Evolutionary conservation across 2,888 invertebrate genomes (phyloP).

Genomic region (Himalopsyche japonica): DNA sequence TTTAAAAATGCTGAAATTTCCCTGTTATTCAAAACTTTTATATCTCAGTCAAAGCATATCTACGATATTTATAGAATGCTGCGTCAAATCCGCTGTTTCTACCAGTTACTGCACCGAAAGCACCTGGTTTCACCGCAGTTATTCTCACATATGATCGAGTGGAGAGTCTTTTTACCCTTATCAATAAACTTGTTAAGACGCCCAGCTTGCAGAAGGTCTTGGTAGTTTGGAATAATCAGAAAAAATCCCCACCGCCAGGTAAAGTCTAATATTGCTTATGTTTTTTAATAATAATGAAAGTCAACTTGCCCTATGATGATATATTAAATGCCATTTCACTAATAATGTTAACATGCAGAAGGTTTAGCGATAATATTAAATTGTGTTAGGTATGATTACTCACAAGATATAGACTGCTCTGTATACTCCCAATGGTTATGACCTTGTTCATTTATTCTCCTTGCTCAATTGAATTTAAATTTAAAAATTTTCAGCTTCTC

Average conservation of each 20-base stretch:
- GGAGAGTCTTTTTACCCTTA: slow-evolving; percentile 84
- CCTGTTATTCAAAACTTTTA: too few species aligned
- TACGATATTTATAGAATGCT: slow-evolving; percentile 54
- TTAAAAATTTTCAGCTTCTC: slow-evolving; percentile 65
- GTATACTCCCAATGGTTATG: too few species aligned
- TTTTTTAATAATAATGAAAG: background rate
- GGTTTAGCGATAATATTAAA: too few species aligned
- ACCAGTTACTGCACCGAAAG: slow-evolving; percentile 82
- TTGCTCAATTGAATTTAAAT: background rate
- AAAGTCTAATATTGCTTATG: slow-evolving; percentile 48
- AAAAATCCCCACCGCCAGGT: slow-evolving; percentile 86
- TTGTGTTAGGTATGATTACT: too few species aligned
- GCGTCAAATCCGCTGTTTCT: slow-evolving; percentile 78
- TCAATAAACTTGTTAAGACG: slow-evolving; percentile 81
- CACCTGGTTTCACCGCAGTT: slow-evolving; percentile 93
- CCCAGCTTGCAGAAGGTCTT: slow-evolving; percentile 90
- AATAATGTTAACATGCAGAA: too few species aligned
- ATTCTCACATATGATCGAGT: slow-evolving; percentile 92
- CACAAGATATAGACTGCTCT: too few species aligned
- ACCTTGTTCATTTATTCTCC: too few species aligned
- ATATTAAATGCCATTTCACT: too few species aligned
- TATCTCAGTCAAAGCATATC: background rate
- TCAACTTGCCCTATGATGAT: background rate
- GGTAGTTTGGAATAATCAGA: slow-evolving; percentile 96
- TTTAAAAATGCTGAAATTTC: too few species aligned